Percentiles rank a stretch among this genome's conserved stretches.
These are phyloP conservation scores for Cygnus olor DNA, from an alignment of 2,797 vertebrate species.

Conservation along the genomic window DNA sequence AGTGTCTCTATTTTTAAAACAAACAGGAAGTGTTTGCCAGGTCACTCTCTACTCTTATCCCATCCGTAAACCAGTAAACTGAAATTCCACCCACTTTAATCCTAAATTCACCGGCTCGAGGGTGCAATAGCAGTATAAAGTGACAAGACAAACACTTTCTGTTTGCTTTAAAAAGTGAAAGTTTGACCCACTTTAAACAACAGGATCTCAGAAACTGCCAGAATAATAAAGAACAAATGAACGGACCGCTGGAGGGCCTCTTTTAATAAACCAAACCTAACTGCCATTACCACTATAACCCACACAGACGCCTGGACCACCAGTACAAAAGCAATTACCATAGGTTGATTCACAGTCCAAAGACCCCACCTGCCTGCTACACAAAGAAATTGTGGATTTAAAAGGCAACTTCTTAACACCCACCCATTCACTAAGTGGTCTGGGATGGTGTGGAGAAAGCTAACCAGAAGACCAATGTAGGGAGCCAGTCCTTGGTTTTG, in stretches of 20 bases:
- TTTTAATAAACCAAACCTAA: neutral
- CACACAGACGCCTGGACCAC: neutral
- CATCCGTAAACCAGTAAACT: neutral
- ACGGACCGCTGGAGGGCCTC: neutral
- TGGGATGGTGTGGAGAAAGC: accelerated
- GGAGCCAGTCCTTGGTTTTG: neutral
- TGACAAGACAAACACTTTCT: neutral
- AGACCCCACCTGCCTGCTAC: neutral
- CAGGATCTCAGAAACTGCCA: neutral
- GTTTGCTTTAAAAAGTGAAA: neutral
- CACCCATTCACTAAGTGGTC: neutral
- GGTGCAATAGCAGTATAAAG: neutral
- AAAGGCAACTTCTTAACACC: neutral
- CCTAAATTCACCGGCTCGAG: neutral
- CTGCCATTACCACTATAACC: neutral
- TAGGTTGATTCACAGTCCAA: neutral
- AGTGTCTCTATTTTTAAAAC: conserved; percentile 39
- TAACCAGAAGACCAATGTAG: neutral
- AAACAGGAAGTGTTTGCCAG: neutral
- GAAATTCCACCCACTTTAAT: conserved; percentile 31
- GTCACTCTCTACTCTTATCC: conserved; percentile 8
- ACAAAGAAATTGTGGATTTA: neutral
- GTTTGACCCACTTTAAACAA: neutral
- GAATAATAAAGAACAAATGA: neutral
- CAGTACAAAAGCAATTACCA: neutral